phyloP scores from a whole-genome alignment of 2,797 vertebrate species.

The Halcyon chelicuti region DNA sequence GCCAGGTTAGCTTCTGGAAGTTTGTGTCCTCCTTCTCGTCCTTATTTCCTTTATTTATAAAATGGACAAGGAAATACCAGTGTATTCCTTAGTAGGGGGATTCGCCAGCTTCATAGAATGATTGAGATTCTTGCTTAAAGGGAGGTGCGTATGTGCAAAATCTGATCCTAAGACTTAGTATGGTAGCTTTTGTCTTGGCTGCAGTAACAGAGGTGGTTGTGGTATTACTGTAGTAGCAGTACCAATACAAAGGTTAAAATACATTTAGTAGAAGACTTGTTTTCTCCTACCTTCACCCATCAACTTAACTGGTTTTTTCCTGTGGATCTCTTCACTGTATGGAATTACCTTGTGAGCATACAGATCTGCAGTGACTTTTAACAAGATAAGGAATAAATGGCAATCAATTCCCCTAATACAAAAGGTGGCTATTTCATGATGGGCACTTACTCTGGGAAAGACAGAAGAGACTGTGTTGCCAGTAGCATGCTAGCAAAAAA shows the following conservation, averaged over 20 bases:
- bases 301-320: neutral
- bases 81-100: neutral
- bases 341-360: neutral
- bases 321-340: neutral
- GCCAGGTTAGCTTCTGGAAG: neutral
- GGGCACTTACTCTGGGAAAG: neutral
- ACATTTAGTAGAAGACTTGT: neutral
- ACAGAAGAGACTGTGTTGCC: neutral
- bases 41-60: neutral
- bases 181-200: neutral
- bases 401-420: neutral
- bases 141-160: neutral
- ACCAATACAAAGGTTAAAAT: neutral
- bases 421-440: neutral
- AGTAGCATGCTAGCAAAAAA: neutral
- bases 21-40: neutral
- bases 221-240: neutral
- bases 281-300: neutral
- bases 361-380: neutral
- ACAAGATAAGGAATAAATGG: neutral
- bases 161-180: neutral
- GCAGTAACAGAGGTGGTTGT: neutral
- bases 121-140: neutral
- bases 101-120: neutral
- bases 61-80: neutral